Evolutionary conservation across 2,888 invertebrate genomes (phyloP), one percentile per base, ranked within the genome.

Genomic region (Sinohyriopsis cumingii): DNA sequence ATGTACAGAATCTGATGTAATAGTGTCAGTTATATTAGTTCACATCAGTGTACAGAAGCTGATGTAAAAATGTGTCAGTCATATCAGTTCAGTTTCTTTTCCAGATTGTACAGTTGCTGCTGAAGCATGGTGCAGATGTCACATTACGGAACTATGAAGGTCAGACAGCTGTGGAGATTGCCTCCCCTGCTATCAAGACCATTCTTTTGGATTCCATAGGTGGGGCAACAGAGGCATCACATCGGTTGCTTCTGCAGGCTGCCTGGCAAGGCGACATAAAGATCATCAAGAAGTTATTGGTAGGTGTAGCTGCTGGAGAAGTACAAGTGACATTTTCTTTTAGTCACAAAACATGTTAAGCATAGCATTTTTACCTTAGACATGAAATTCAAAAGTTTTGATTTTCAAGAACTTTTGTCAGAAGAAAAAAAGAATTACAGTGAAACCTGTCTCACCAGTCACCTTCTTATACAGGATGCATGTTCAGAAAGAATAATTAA

Each of bases 251-350:
- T 9, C 81, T 88, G 22, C 89, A 89, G 72, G 88, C 89, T 3
- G 85, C 88, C 18, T 89, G 89, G 89, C 87, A 88, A 74, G 89
- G 88, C n/a, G 86, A 88, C 66, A 68, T 84, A 55, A 80, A 78
- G 59, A 80, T 88, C 19, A 83, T 89, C 62, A 75, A 78, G 4
- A 82, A 84, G 57, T 78, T 89, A 65, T 71, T 89, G 84, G 89
- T 89, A 69, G 7, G 28, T 28, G 5, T 33, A 45, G 45, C 45
- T 45, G 24, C 59, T 22, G 24, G 45, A 15, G 15, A 45, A 45
- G 45, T 5, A 45, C 45, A 12, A 45, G 45, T 15, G 45, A 15
- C 45, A 3, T 15, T 12, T 1, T 45, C 45, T 3, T 45, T 33
- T 12, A 45, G 12, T 15, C 15, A 45, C 45, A 45, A 15, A 45